Percentiles rank a stretch among this genome's conserved stretches.
Conservation (phyloP, 2,888 invertebrate species). For the Leucozona laternaria region DNA sequence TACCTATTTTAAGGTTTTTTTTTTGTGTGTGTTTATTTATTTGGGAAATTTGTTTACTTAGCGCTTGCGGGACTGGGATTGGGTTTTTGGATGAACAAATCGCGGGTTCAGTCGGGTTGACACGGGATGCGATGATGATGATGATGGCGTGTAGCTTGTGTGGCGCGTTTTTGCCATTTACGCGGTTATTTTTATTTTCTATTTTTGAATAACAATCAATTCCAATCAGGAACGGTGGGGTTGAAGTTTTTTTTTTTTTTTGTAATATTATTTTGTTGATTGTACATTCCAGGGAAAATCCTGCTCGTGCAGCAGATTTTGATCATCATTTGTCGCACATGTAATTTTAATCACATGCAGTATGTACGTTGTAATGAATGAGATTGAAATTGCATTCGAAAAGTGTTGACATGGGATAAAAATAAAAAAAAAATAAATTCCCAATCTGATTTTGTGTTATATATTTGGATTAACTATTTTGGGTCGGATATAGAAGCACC, state of each 20-base stretch:
- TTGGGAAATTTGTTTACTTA: slow-evolving; percentile 58
- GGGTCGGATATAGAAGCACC: neutral
- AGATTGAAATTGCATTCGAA: slow-evolving; percentile 69
- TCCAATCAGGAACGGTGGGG: slow-evolving; percentile 61
- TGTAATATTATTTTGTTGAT: neutral
- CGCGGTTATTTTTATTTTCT: slow-evolving; percentile 65
- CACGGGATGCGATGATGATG: too few relatives aligned
- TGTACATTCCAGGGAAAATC: slow-evolving; percentile 25
- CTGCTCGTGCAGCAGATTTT: slow-evolving; percentile 54
- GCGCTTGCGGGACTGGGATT: slow-evolving; percentile 8
- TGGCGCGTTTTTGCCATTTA: slow-evolving; percentile 59
- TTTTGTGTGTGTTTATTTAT: neutral
- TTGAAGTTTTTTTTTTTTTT: neutral
- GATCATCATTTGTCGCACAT: slow-evolving; percentile 37
- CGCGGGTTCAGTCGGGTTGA: neutral
- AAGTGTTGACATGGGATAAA: slow-evolving; percentile 35
- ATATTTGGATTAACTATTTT: slow-evolving; percentile 51
- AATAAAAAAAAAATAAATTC: neutral
- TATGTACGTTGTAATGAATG: slow-evolving; percentile 64
- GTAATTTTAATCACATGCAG: slow-evolving; percentile 59
- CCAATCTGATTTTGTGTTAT: slow-evolving; percentile 41
- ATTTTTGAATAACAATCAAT: slow-evolving; percentile 64
- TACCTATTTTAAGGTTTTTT: slow-evolving; percentile 65
- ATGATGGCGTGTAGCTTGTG: slow-evolving; percentile 25
- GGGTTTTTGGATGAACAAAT: neutral